Conservation (phyloP, 1,140 invertebrate species). For the Calycopis cecrops region DNA sequence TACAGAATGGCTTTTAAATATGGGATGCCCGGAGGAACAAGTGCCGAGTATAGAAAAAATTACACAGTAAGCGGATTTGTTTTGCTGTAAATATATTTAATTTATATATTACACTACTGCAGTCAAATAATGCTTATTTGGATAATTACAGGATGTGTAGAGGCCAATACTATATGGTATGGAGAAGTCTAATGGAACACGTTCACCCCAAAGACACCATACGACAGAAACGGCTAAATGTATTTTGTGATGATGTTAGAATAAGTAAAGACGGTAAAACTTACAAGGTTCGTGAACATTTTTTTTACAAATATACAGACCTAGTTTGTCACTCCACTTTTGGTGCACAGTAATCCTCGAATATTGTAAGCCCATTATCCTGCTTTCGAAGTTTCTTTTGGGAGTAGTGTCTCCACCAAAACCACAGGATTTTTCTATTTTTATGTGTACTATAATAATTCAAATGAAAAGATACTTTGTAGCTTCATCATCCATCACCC, state of each 20-base stretch:
- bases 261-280: constrained; percentile 41
- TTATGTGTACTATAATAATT: no score
- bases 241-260: constrained; percentile 53
- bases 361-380: no score
- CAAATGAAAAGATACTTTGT: no score
- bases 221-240: constrained; percentile 46
- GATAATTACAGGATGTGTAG: constrained; percentile 47
- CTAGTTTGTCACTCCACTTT: not conserved
- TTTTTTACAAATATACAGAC: not conserved
- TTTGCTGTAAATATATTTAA: constrained; percentile 5
- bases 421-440: no score
- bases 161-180: constrained; percentile 61
- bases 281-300: no score
- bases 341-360: no score
- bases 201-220: constrained; percentile 44
- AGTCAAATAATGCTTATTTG: not conserved
- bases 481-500: no score
- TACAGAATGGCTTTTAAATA: constrained; percentile 51
- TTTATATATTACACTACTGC: not conserved
- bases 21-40: constrained; percentile 56
- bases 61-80: constrained; percentile 31
- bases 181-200: constrained; percentile 61
- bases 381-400: no score
- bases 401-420: no score
- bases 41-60: constrained; percentile 53